These are phyloP conservation scores for Hassar affinis DNA, from an alignment of 2,113 vertebrate species.

Conservation along the genomic window DNA sequence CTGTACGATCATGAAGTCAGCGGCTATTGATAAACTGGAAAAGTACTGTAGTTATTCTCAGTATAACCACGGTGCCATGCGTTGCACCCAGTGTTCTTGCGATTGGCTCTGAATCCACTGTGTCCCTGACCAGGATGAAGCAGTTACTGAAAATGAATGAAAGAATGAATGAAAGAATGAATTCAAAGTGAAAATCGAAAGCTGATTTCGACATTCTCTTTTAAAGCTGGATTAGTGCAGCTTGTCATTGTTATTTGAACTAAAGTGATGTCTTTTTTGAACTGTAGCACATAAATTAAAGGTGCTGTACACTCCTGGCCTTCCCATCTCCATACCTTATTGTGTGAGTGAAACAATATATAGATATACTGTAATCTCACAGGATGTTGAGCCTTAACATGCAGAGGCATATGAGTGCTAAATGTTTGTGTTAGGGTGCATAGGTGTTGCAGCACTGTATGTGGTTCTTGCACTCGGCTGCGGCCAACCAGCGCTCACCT, in stretches of 20 bases:
- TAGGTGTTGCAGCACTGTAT: not conserved
- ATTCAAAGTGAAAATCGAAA: not conserved
- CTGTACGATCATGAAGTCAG: not conserved
- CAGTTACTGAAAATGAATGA: not conserved
- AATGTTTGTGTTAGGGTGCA: not conserved
- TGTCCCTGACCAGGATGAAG: not conserved
- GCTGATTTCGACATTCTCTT: no score
- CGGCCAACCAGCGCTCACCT: constrained; percentile 17
- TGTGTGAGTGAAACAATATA: not conserved
- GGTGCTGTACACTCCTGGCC: not conserved
- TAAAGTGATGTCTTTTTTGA: not conserved
- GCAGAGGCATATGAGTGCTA: not conserved
- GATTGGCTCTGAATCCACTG: not conserved
- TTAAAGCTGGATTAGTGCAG: not conserved
- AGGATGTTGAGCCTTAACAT: not conserved
- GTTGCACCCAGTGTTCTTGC: not conserved
- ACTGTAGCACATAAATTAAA: not conserved
- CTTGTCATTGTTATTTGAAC: not conserved
- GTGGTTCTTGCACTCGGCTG: constrained; percentile 25
- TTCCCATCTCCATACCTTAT: not conserved
- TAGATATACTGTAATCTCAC: not conserved
- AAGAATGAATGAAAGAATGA: not conserved
- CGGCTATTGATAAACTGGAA: not conserved
- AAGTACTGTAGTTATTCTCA: not conserved
- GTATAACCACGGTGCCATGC: not conserved